Evolutionary conservation across 2,888 invertebrate genomes (phyloP), one percentile per base, ranked within the genome.

Genomic region (Orchesella flavescens): DNA sequence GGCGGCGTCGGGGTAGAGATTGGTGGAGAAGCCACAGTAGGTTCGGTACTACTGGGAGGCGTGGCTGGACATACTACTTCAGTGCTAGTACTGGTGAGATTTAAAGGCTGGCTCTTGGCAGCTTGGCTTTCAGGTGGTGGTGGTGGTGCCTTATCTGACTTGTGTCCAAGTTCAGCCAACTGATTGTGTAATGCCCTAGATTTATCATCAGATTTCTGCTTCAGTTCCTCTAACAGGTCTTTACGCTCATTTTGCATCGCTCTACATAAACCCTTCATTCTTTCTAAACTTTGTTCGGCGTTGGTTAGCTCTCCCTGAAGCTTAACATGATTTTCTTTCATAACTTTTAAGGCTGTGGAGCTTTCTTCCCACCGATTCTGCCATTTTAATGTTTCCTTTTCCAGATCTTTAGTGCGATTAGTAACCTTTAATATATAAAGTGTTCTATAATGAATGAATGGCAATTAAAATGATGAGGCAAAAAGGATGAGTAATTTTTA

Each of bases 281-380:
- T 88, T 7, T 83, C 79, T n/a, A 88, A 69, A 63, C 85, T 85
- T 66, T 88, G 87, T 44, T 87, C 77, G 5, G 87, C 84, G 61
- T 83, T 87, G 9, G 49, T 68, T 24, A 88, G 68, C 23, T 88
- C 88, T 0, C 82, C 76, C 78, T 87, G 85, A 10, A 88, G 68
- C 44, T 84, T 85, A 12, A 68, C 65, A 68, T 88, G 87, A 73
- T 87, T 88, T 77, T 84, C 68, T 63, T 84, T 79, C 87, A 88
- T 86, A 0, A 78, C 34, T 43, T 59, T 53, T 7, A 88, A 65
- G 19, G 87, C 86, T 44, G 72, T 75, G 15, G 84, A 85, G 44
- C 86, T 86, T 74, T 88, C 87, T 61, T 88, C 88, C 88, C 88
- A 88, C 43, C 88, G 75, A 17, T 43, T 77, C 49, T 88, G 88